A percentile compares a stretch with the other conserved stretches of the same genome.
phyloP scores from a whole-genome alignment of 1,140 invertebrate genomes.

The Charaxes varanes region DNA sequence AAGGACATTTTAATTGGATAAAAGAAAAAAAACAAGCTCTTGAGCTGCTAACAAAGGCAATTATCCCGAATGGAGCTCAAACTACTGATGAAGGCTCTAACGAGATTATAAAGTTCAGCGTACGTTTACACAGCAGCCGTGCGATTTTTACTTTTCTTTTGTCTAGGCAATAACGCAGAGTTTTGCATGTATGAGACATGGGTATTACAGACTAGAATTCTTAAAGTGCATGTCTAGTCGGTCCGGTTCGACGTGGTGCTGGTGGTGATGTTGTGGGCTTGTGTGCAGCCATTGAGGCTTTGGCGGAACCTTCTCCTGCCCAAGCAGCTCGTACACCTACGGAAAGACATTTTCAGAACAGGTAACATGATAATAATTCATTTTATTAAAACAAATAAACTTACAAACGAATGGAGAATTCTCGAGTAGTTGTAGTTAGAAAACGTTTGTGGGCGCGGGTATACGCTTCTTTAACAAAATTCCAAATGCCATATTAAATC shows the following conservation, averaged over 20 bases:
- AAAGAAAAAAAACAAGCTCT: slow-evolving; percentile 1
- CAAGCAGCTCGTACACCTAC: slow-evolving; percentile 65
- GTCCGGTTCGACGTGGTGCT: slow-evolving; percentile 52
- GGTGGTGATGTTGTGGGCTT: slow-evolving; percentile 86
- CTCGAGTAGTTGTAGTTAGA: no score
- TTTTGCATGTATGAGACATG: no score
- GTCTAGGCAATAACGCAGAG: no score
- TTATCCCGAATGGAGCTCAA: slow-evolving; percentile 5
- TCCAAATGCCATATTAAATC: no score
- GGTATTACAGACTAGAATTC: no score
- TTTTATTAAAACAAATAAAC: not conserved
- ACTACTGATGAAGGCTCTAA: slow-evolving; percentile 8
- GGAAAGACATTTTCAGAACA: slow-evolving; percentile 75
- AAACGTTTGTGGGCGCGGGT: no score
- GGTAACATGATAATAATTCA: slow-evolving; percentile 38
- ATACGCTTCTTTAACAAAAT: no score
- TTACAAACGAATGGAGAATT: no score
- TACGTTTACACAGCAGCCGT: not conserved
- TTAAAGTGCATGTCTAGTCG: slow-evolving; percentile 49
- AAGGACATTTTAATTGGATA: slow-evolving; percentile 6
- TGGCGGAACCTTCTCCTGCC: slow-evolving; percentile 86
- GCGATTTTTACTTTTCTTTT: no score
- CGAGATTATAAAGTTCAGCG: slow-evolving; percentile 3
- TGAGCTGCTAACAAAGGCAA: slow-evolving; percentile 8
- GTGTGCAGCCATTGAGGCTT: slow-evolving; percentile 88